Percentiles rank a stretch among this genome's conserved stretches.
phyloP scores from a whole-genome alignment of 2,888 invertebrate genomes.

The Nomada hirtipes region DNA sequence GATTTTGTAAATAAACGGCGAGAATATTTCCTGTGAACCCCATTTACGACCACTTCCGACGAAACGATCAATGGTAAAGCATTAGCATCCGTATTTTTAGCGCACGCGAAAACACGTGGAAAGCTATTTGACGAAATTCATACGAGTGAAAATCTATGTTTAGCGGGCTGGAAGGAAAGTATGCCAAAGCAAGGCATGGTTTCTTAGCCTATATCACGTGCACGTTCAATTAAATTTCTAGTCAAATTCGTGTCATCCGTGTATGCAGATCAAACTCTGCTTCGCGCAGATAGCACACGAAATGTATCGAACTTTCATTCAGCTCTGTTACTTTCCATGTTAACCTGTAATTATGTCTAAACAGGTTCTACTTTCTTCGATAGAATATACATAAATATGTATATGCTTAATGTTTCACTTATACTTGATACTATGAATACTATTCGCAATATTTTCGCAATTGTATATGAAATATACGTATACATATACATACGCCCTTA shows the following conservation, averaged over 20 bases:
- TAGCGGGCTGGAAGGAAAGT: constrained; percentile 43
- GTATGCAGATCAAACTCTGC: background rate
- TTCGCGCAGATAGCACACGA: background rate
- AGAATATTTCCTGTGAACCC: background rate
- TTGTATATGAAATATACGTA: no score
- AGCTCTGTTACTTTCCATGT: background rate
- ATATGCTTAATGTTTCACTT: no score
- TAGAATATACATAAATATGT: background rate
- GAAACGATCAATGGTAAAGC: constrained; percentile 14
- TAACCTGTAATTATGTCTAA: constrained; percentile 1
- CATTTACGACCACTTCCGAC: constrained; percentile 27
- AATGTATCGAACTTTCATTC: constrained; percentile 15
- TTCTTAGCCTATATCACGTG: constrained; percentile 30
- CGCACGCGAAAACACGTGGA: constrained; percentile 30
- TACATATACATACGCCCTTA: no score
- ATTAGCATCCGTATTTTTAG: constrained; percentile 28
- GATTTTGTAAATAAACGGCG: constrained; percentile 18
- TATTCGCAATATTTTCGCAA: background rate
- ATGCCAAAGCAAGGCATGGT: constrained; percentile 40
- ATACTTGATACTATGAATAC: background rate
- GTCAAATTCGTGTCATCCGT: constrained; percentile 19
- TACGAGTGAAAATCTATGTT: constrained; percentile 49
- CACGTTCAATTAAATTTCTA: constrained; percentile 53
- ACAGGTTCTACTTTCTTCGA: constrained; percentile 20
- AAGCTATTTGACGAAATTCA: constrained; percentile 36